A percentile compares a stretch with the other conserved stretches of the same genome.
phyloP scores from a whole-genome alignment of 2,888 invertebrate species.

The Parthenolecanium corni region DNA sequence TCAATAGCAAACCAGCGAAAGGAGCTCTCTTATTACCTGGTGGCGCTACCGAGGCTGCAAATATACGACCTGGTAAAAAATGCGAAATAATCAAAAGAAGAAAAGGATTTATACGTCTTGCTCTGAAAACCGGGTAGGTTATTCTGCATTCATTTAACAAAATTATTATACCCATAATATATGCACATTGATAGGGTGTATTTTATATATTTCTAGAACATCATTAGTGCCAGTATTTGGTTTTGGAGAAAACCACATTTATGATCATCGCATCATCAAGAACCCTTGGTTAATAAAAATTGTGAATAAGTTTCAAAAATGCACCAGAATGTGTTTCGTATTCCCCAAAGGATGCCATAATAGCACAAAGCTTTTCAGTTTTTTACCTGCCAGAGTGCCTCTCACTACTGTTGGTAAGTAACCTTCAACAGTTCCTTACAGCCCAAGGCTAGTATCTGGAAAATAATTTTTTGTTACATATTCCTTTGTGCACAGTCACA shows the following conservation, averaged over 20 bases:
- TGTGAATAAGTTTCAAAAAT: conserved; percentile 49
- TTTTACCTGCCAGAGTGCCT: conserved; percentile 67
- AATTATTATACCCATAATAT: too few species aligned
- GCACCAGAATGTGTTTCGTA: conserved; percentile 62
- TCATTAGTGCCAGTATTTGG: conserved; percentile 77
- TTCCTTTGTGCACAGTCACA: too few species aligned
- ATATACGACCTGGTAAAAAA: conserved; percentile 65
- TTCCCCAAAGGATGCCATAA: conserved; percentile 76
- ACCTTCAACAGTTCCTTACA: background rate
- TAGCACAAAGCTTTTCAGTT: conserved; percentile 80
- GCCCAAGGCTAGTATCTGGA: too few species aligned
- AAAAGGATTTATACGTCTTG: conserved; percentile 65
- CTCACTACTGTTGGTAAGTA: conserved; percentile 74
- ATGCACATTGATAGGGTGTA: background rate
- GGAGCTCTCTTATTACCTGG: conserved; percentile 69
- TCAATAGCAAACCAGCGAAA: conserved; percentile 47
- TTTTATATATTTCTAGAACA: conserved; percentile 47
- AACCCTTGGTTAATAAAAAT: conserved; percentile 50
- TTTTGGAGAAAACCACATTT: conserved; percentile 82
- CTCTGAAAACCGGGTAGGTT: conserved; percentile 58
- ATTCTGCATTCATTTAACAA: too few species aligned
- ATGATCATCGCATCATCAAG: conserved; percentile 50
- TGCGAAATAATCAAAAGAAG: conserved; percentile 61
- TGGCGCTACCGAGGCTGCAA: conserved; percentile 77
- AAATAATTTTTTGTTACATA: too few species aligned